phyloP scores from a whole-genome alignment of 2,888 invertebrate genomes.

The Nemurella pictetii region DNA sequence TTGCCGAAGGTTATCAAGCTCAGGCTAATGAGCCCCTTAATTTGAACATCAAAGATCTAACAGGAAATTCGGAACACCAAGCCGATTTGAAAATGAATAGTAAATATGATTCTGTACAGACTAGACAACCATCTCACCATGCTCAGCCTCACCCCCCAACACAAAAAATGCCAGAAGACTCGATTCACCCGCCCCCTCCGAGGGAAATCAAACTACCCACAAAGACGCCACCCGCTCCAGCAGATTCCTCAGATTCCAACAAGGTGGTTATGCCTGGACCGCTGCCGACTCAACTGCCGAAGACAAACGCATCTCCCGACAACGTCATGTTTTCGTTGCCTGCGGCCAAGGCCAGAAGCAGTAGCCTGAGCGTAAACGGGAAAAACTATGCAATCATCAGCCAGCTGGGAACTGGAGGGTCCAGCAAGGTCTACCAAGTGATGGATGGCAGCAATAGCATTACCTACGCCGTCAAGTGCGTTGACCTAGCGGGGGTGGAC shows the following conservation, averaged over 20 bases:
- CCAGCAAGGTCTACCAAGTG: conserved; percentile 80
- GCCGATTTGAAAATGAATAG: neutral
- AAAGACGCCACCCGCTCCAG: neutral
- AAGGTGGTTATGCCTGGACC: neutral
- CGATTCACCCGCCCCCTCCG: neutral
- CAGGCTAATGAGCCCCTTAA: neutral
- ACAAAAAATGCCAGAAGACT: neutral
- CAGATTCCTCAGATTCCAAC: neutral
- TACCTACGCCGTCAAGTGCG: conserved; percentile 79
- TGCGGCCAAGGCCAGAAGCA: neutral
- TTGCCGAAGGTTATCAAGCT: neutral
- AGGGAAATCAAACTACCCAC: neutral
- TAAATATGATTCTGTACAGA: neutral
- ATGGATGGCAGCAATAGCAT: conserved; percentile 60
- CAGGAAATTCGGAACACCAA: neutral
- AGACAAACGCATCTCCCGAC: neutral
- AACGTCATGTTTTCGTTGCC: conserved; percentile 11
- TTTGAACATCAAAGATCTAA: neutral
- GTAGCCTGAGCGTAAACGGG: conserved; percentile 61
- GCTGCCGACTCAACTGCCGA: neutral
- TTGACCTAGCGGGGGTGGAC: conserved; percentile 73
- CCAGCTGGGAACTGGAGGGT: conserved; percentile 85
- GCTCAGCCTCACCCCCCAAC: neutral
- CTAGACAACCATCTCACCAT: neutral
- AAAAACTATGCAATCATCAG: conserved; percentile 73